Percentiles rank a stretch among this genome's conserved stretches.
Conservation (phyloP, 2,888 invertebrate genomes). For the Nymphalis urticae region DNA sequence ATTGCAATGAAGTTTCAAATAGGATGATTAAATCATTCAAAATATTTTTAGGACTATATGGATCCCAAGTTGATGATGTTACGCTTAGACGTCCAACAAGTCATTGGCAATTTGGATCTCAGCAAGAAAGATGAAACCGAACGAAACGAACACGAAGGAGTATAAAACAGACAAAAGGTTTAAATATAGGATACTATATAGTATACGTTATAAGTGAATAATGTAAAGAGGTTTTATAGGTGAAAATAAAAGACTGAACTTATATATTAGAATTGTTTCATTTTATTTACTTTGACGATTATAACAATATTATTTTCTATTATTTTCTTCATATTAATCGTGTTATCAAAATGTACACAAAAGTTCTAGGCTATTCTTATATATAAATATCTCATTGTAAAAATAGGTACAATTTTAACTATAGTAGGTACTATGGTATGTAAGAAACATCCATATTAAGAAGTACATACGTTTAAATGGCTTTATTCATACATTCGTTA, state of each 20-base stretch:
- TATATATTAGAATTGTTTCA: conserved; percentile 59
- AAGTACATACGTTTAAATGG: conserved; percentile 43
- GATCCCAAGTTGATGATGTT: conserved; percentile 78
- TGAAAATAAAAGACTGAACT: conserved; percentile 69
- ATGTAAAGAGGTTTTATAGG: neutral
- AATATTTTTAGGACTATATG: conserved; percentile 66
- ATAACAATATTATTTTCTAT: conserved; percentile 55
- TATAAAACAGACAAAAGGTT: conserved; percentile 32
- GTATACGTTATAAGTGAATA: neutral
- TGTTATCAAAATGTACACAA: conserved; percentile 79
- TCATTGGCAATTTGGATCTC: conserved; percentile 66
- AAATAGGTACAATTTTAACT: conserved; percentile 68
- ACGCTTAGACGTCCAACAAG: conserved; percentile 72
- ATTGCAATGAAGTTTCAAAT: neutral
- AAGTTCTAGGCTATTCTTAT: conserved; percentile 60
- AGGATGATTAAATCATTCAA: neutral
- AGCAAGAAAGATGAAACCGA: conserved; percentile 52
- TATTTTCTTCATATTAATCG: conserved; percentile 54
- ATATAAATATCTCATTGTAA: conserved; percentile 67
- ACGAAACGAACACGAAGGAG: conserved; percentile 45
- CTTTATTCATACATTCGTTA: conserved; percentile 41
- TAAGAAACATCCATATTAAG: conserved; percentile 47
- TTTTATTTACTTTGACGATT: conserved; percentile 73
- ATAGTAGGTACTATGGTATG: conserved; percentile 54
- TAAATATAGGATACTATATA: neutral